phyloP scores from a whole-genome alignment of 2,113 vertebrate genomes.

The Nanger granti region DNA sequence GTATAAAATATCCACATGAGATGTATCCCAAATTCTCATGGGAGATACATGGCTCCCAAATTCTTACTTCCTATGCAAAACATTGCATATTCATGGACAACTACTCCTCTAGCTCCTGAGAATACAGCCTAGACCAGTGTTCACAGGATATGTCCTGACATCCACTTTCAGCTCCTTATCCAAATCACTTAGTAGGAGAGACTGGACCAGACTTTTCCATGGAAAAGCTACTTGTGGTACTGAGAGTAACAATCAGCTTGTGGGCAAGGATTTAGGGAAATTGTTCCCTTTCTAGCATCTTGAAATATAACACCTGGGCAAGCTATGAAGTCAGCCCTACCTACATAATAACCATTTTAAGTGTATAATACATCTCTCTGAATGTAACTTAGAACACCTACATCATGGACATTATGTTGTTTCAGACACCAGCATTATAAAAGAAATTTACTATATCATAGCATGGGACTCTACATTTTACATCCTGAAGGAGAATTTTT shows the following conservation, averaged over 20 bases:
- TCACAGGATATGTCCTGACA: accelerated
- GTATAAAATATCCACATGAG: not conserved
- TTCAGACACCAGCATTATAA: not conserved
- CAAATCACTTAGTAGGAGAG: not conserved
- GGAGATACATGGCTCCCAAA: not conserved
- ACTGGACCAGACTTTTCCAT: not conserved
- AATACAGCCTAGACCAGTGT: not conserved
- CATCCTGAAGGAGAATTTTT: not conserved
- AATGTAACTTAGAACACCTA: not conserved
- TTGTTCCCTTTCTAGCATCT: not conserved
- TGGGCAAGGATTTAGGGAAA: not conserved
- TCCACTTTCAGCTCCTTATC: not conserved
- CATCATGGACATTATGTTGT: not conserved
- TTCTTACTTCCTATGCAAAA: not conserved
- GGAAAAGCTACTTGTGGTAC: not conserved
- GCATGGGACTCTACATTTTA: not conserved
- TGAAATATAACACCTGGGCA: not conserved
- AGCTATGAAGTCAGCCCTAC: not conserved
- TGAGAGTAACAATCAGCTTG: not conserved
- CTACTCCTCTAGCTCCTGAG: not conserved
- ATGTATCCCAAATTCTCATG: not conserved
- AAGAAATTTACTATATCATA: not conserved
- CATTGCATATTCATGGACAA: not conserved
- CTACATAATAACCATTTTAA: not conserved
- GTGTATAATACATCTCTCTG: not conserved